These are phyloP conservation scores for Uropetala carovei DNA, from an alignment of 2,888 invertebrate species.

Conservation along the genomic window DNA sequence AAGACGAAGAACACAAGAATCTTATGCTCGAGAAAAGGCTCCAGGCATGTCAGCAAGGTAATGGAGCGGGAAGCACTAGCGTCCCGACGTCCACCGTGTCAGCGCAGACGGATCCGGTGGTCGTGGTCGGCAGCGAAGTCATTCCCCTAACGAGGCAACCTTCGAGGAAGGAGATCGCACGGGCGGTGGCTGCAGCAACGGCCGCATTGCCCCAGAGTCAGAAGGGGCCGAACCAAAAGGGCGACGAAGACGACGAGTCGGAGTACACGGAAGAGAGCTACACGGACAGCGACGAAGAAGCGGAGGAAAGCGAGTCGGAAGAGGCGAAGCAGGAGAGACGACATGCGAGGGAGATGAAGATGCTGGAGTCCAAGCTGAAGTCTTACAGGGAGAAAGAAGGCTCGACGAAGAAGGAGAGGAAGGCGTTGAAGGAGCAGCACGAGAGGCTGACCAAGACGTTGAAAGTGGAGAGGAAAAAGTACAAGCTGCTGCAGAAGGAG, in stretches of 20 bases:
- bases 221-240: constrained; percentile 71
- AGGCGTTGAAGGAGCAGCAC: constrained; percentile 78
- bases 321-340: constrained; percentile 76
- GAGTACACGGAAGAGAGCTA: constrained; percentile 81
- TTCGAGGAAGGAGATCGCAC: constrained; percentile 70
- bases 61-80: constrained; percentile 67
- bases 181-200: constrained; percentile 68
- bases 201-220: constrained; percentile 68
- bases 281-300: constrained; percentile 79
- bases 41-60: constrained; percentile 81
- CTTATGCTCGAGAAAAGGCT: constrained; percentile 86
- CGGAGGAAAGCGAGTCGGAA: constrained; percentile 76
- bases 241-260: constrained; percentile 77
- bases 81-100: constrained; percentile 68
- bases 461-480: constrained; percentile 88
- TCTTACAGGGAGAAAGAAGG: constrained; percentile 80
- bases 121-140: constrained; percentile 50
- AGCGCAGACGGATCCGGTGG: constrained; percentile 69
- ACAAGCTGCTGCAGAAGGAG: constrained; percentile 89
- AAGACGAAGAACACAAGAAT: constrained; percentile 88
- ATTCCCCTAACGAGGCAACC: constrained; percentile 70
- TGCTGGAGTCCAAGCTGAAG: constrained; percentile 77
- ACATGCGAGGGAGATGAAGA: constrained; percentile 83
- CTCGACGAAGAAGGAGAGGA: constrained; percentile 87
- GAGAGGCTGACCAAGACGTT: constrained; percentile 65